These are phyloP conservation scores for Antechinus flavipes DNA, from an alignment of 2,113 vertebrate species.

Conservation along the genomic window DNA sequence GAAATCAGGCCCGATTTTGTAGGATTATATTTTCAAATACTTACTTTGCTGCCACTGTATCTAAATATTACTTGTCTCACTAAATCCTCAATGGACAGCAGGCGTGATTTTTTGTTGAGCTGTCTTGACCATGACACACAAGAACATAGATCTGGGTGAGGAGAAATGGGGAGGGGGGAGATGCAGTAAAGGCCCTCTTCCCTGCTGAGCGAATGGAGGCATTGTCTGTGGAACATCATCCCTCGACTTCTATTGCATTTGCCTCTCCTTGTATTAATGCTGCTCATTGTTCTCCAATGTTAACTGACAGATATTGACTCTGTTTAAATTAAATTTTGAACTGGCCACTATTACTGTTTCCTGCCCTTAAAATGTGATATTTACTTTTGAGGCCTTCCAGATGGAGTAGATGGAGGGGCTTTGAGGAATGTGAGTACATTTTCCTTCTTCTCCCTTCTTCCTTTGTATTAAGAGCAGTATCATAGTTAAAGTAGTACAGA, in stretches of 20 bases:
- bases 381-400: background rate
- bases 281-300: background rate
- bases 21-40: background rate
- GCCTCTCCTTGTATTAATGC: no score
- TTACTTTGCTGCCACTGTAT: background rate
- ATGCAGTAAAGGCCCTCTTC: background rate
- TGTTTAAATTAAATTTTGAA: background rate
- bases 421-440: background rate
- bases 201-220: background rate
- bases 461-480: background rate
- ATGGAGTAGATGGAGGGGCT: background rate
- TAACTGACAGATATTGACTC: background rate
- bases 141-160: background rate
- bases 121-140: background rate
- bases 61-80: background rate
- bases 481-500: background rate
- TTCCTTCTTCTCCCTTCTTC: background rate
- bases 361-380: background rate
- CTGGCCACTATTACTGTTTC: background rate
- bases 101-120: background rate
- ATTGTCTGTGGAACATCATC: background rate
- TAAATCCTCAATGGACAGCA: background rate
- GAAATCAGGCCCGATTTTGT: background rate
- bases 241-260: background rate
- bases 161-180: background rate